These are phyloP conservation scores for Mycalesis mineus DNA, from an alignment of 2,888 invertebrate genomes.

Conservation along the genomic window DNA sequence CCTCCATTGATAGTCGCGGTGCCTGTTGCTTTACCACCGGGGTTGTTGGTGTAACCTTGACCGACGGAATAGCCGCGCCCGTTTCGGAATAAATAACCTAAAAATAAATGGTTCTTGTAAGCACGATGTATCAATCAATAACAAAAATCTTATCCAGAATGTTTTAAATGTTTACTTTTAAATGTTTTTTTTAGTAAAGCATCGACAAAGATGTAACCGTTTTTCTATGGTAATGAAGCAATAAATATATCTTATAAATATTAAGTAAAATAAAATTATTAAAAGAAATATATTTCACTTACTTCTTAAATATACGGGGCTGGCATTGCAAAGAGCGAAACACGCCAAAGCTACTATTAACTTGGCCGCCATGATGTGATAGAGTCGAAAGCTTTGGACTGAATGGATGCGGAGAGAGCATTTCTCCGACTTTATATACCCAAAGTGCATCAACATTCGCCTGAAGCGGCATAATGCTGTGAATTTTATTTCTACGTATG, in stretches of 20 bases:
- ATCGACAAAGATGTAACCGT: too few relatives aligned
- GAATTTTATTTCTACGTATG: constrained; percentile 64
- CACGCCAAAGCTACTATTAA: constrained; percentile 56
- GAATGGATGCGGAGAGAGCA: constrained; percentile 73
- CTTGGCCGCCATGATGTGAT: constrained; percentile 55
- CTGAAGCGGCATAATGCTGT: constrained; percentile 53
- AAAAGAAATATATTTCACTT: constrained; percentile 31
- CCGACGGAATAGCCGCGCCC: constrained; percentile 55
- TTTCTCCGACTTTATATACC: constrained; percentile 72
- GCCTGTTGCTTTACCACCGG: constrained; percentile 47
- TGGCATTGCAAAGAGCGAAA: constrained; percentile 55
- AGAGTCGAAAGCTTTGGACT: constrained; percentile 47
- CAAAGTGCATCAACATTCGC: constrained; percentile 46
- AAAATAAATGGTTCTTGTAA: constrained; percentile 8
- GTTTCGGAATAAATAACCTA: constrained; percentile 56
- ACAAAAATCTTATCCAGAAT: too few relatives aligned
- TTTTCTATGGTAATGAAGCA: too few relatives aligned
- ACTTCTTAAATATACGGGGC: constrained; percentile 61
- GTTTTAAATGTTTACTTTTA: too few relatives aligned
- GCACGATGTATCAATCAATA: too few relatives aligned
- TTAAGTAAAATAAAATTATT: too few relatives aligned
- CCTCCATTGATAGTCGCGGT: constrained; percentile 46
- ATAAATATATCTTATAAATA: too few relatives aligned
- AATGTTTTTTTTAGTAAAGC: too few relatives aligned
- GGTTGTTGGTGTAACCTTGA: constrained; percentile 47